phyloP scores from a whole-genome alignment of 2,113 vertebrate species.

The Xenus cinereus region DNA sequence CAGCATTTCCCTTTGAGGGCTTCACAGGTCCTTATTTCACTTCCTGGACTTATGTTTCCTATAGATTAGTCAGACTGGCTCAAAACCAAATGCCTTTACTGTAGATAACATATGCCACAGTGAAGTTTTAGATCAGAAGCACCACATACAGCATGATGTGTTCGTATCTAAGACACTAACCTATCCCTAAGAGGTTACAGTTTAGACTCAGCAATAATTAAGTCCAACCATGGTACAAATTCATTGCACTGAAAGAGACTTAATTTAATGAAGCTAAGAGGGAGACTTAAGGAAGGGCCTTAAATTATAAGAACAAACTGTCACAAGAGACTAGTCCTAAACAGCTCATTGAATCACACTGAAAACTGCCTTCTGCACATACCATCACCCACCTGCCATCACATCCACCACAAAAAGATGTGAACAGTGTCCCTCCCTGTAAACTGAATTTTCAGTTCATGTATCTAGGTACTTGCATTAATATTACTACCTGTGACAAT shows the following conservation, averaged over 20 bases:
- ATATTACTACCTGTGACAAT: background rate
- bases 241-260: background rate
- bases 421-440: background rate
- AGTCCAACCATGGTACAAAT: background rate
- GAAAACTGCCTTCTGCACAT: background rate
- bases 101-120: background rate
- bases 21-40: background rate
- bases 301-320: background rate
- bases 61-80: background rate
- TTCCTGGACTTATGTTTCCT: background rate
- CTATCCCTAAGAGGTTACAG: background rate
- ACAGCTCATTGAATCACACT: background rate
- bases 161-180: accelerated
- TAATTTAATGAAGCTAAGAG: background rate
- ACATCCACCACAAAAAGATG: background rate
- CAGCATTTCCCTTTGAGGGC: background rate
- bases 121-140: background rate
- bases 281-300: background rate
- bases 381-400: background rate
- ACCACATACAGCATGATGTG: background rate
- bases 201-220: background rate
- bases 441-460: background rate
- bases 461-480: background rate
- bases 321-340: background rate
- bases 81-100: background rate